phyloP scores from a whole-genome alignment of 2,888 invertebrate genomes.

The Lithosia quadra region DNA sequence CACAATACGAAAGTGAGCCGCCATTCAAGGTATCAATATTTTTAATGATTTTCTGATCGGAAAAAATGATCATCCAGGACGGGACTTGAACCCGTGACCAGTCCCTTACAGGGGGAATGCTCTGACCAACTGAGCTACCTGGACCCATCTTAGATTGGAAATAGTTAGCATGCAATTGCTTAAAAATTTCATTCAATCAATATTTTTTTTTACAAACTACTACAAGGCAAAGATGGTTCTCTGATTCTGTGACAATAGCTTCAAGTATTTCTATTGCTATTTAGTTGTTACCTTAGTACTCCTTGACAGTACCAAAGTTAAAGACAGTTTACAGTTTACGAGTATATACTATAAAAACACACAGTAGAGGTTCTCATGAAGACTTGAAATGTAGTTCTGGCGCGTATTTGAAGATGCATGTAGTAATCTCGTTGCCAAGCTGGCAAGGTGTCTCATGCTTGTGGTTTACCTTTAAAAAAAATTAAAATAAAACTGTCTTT shows the following conservation, averaged over 20 bases:
- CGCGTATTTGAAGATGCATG: constrained; percentile 80
- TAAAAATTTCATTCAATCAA: too few species aligned
- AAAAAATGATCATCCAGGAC: too few species aligned
- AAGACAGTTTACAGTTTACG: neutral
- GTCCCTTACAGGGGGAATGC: too few species aligned
- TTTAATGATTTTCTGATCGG: too few species aligned
- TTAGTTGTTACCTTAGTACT: too few species aligned
- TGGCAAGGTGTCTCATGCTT: constrained; percentile 66
- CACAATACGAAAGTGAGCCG: too few species aligned
- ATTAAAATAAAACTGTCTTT: neutral
- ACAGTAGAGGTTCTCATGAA: constrained; percentile 29
- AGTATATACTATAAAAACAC: neutral
- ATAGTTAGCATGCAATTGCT: too few species aligned
- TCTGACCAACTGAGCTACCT: too few species aligned
- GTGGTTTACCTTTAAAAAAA: constrained; percentile 68
- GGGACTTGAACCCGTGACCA: too few species aligned
- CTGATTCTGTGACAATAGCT: neutral
- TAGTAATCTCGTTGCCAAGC: constrained; percentile 75
- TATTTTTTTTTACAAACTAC: neutral
- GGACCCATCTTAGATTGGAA: too few species aligned
- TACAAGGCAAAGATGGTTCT: neutral
- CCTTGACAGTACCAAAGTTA: neutral
- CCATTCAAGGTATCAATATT: too few species aligned
- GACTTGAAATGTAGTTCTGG: constrained; percentile 78
- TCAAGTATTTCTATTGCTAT: neutral